Percentiles rank a stretch among this genome's conserved stretches.
Evolutionary conservation across 2,888 invertebrate genomes (phyloP).

Genomic region (Zygogramma bicolorata): DNA sequence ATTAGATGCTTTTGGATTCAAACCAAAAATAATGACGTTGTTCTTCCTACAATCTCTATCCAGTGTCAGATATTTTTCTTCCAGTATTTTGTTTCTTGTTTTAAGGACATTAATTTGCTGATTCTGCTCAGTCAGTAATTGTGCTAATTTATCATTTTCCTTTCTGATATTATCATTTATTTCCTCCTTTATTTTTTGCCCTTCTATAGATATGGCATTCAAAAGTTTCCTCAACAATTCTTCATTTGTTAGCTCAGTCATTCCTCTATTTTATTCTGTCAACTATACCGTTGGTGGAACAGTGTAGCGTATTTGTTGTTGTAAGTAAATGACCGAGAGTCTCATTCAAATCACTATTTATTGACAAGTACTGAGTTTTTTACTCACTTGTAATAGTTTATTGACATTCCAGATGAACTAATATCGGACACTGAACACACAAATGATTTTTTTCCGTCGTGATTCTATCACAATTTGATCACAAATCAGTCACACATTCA

Average conservation of each 20-base stretch:
- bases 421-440: too few relatives aligned
- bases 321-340: too few relatives aligned
- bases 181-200: neutral
- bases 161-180: constrained; percentile 7
- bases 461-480: too few relatives aligned
- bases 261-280: neutral
- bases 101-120: neutral
- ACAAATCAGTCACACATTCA: too few relatives aligned
- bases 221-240: neutral
- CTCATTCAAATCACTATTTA: too few relatives aligned
- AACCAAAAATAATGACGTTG: constrained; percentile 1
- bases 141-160: constrained; percentile 9
- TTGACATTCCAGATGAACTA: too few relatives aligned
- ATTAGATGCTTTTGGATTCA: neutral
- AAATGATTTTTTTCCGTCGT: too few relatives aligned
- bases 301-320: too few relatives aligned
- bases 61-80: neutral
- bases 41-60: constrained; percentile 5
- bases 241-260: constrained; percentile 2
- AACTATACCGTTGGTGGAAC: too few relatives aligned
- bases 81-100: neutral
- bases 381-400: too few relatives aligned
- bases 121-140: constrained; percentile 8
- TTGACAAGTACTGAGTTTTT: too few relatives aligned
- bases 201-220: neutral